Percentiles rank a stretch among this genome's conserved stretches.
Evolutionary conservation across 2,797 vertebrate genomes (phyloP).

Genomic region (Sebastes hubbsi): DNA sequence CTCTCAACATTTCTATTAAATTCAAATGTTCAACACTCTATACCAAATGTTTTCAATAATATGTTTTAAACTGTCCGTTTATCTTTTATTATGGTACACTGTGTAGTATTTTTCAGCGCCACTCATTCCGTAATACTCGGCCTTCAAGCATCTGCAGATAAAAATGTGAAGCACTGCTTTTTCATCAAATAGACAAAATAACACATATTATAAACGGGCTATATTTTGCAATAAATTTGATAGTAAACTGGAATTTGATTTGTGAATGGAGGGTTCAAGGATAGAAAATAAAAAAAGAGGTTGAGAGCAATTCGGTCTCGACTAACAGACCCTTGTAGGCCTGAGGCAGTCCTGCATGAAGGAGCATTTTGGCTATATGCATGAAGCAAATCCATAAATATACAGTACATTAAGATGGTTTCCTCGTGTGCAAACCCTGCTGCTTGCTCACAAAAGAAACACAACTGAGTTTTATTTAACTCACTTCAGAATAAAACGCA

Average conservation of each 20-base stretch:
- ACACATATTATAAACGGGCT: neutral
- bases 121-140: neutral
- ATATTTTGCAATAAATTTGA: neutral
- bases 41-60: neutral
- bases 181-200: neutral
- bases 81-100: neutral
- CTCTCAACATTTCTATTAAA: neutral
- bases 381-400: slow-evolving; percentile 28
- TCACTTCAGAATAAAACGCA: slow-evolving; percentile 14
- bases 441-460: neutral
- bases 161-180: neutral
- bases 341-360: slow-evolving; percentile 9
- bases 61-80: neutral
- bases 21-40: neutral
- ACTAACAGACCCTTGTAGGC: neutral
- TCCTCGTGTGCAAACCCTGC: neutral
- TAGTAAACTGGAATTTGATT: neutral
- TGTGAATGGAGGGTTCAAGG: neutral
- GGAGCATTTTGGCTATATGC: neutral
- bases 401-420: neutral
- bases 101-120: neutral
- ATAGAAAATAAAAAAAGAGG: slow-evolving; percentile 4
- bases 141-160: neutral
- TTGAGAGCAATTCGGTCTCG: slow-evolving; percentile 1
- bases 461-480: neutral